phyloP scores from a whole-genome alignment of 1,140 invertebrate genomes.

The Tetraneura akinire region DNA sequence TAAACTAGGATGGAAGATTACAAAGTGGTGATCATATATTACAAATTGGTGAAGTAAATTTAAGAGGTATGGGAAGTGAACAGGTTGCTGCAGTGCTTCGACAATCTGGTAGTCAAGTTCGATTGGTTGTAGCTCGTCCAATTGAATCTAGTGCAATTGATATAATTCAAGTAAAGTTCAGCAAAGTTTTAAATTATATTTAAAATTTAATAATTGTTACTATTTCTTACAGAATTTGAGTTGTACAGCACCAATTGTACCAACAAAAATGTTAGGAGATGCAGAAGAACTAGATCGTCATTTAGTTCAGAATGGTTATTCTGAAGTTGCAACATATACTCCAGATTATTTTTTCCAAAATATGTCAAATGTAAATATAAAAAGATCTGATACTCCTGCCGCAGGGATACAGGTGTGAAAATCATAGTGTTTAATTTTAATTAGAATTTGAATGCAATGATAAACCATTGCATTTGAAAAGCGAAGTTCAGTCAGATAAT shows the following conservation, averaged over 20 bases:
- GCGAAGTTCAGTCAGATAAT: too few relatives aligned
- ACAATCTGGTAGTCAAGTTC: conserved; percentile 81
- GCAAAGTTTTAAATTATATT: not conserved
- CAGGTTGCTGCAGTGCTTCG: conserved; percentile 90
- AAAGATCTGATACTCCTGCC: too few relatives aligned
- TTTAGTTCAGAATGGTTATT: conserved; percentile 76
- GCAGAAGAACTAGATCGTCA: conserved; percentile 83
- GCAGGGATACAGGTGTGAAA: too few relatives aligned
- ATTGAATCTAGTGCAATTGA: conserved; percentile 73
- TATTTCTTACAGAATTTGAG: conserved; percentile 65
- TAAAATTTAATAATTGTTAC: not conserved
- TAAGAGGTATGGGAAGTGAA: conserved; percentile 88
- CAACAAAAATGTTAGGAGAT: conserved; percentile 80
- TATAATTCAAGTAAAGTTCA: conserved; percentile 46
- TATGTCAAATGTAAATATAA: conserved; percentile 38
- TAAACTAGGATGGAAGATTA: conserved; percentile 73
- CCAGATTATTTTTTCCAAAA: conserved; percentile 33
- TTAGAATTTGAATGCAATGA: too few relatives aligned
- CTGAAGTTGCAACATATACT: conserved; percentile 45
- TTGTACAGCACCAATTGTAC: conserved; percentile 77
- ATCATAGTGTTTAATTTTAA: too few relatives aligned
- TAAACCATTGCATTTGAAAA: too few relatives aligned
- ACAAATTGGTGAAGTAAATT: conserved; percentile 89
- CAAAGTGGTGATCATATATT: conserved; percentile 92
- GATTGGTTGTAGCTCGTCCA: conserved; percentile 86